A percentile compares a stretch with the other conserved stretches of the same genome.
Conservation (phyloP, 2,888 invertebrate species). For the Drosophila multiciliata region DNA sequence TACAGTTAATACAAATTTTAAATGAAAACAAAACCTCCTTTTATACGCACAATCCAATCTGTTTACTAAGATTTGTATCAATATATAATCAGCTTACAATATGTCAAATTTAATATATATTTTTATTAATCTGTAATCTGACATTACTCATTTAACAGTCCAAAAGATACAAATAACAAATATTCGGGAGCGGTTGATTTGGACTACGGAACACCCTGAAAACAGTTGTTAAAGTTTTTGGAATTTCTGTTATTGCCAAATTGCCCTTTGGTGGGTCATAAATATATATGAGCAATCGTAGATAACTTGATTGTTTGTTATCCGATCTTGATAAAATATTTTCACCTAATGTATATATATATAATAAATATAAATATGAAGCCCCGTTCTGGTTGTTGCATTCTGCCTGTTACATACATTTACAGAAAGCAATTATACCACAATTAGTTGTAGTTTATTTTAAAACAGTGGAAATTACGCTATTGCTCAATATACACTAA, state of each 20-base stretch:
- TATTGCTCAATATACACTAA: neutral
- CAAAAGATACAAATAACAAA: neutral
- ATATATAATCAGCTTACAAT: too few relatives aligned
- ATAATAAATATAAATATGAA: neutral
- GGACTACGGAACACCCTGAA: neutral
- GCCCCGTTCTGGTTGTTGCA: too few relatives aligned
- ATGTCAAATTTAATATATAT: neutral
- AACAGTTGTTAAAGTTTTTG: neutral
- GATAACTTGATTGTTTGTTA: neutral
- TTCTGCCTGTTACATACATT: too few relatives aligned
- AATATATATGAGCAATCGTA: neutral
- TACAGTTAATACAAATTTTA: neutral
- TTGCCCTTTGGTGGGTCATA: neutral
- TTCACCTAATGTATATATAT: neutral
- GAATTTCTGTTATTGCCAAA: too few relatives aligned
- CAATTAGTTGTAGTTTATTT: neutral
- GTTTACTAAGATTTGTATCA: neutral
- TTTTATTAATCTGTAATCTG: conserved; percentile 14
- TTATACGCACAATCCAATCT: too few relatives aligned
- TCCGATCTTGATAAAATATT: neutral
- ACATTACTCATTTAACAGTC: neutral
- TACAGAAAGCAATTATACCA: too few relatives aligned
- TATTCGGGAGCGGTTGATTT: neutral
- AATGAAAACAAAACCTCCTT: neutral
- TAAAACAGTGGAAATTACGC: neutral